Base-by-base conservation (phyloP, 2,113 vertebrate species). In the Megaceryle maxima region DNA sequence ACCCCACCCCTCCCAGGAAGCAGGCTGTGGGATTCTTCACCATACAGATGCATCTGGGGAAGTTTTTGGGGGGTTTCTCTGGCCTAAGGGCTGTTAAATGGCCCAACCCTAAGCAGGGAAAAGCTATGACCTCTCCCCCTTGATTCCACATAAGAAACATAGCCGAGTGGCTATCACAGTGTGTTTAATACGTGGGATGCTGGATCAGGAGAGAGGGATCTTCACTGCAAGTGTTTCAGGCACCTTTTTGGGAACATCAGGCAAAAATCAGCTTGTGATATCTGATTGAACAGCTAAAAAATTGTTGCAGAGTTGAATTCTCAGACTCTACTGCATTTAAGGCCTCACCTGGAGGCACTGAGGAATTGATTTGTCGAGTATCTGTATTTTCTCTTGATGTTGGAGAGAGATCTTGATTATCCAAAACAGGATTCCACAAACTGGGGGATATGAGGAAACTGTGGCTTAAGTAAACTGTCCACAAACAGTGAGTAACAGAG, bases 61-160 rank as follows among this genome's bases (percentile, higher is more conserved):
- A 33, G 21, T 0, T 11, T 70, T 53, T 1, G 5, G 21, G 63
- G 62, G 41, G 17, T 17, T 50, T 10, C 44, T 72, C 35, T 74
- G 50, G 19, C 39, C 26, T 72, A 22, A 16, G 48, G 22, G 31
- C 48, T 88, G 8, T 39, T n/a, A 29, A 15, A 10, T 35, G 43
- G 3, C 67, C 29, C 43, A 53, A 5, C 2, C 14, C 10, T 39
- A 83, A 57, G 13, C 44, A 57, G 5, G 15, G 35, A 16, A 79
- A 68, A 86, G 13, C 21, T 29, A 13, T 22, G 57, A 46, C 2
- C 41, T 57, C 22, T 83, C 4, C 26, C 26, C 53, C 41, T 78
- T 82, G 62, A 26, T 57, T 51, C 17, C 20, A 11, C 5, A 0
- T 68, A 13, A 51, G 20, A 72, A 75, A 37, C 0, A 0, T 16